Conservation (phyloP, 2,797 vertebrate species). For the Bucorvus abyssinicus region DNA sequence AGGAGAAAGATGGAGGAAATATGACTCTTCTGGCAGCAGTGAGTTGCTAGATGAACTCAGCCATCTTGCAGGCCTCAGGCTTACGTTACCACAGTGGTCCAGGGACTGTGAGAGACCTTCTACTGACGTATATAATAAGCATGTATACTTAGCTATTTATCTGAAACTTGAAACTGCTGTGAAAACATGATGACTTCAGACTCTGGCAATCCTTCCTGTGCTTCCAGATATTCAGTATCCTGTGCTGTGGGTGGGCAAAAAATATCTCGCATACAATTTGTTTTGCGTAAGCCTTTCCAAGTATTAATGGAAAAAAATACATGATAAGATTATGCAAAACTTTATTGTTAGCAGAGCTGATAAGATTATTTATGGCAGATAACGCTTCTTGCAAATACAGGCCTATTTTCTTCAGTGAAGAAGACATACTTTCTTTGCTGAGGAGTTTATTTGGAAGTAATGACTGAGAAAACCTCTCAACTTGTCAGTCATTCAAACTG, state of each 20-base stretch:
- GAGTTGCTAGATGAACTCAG: background rate
- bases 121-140: background rate
- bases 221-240: background rate
- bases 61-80: background rate
- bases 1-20: background rate
- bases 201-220: constrained; percentile 21
- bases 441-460: background rate
- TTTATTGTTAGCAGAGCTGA: background rate
- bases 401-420: background rate
- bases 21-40: background rate
- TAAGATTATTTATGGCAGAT: background rate
- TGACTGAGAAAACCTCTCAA: background rate
- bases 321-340: background rate
- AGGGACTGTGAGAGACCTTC: background rate
- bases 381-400: background rate
- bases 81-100: background rate
- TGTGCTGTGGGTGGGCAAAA: constrained; percentile 20
- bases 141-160: background rate
- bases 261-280: background rate
- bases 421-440: background rate
- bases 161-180: constrained; percentile 53
- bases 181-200: constrained; percentile 40
- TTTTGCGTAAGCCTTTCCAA: background rate
- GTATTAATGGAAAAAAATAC: background rate
- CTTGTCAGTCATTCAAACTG: background rate